Percentiles rank a stretch among this genome's conserved stretches.
Conservation (phyloP, 1,140 invertebrate species). For the Procambarus virginalis region DNA sequence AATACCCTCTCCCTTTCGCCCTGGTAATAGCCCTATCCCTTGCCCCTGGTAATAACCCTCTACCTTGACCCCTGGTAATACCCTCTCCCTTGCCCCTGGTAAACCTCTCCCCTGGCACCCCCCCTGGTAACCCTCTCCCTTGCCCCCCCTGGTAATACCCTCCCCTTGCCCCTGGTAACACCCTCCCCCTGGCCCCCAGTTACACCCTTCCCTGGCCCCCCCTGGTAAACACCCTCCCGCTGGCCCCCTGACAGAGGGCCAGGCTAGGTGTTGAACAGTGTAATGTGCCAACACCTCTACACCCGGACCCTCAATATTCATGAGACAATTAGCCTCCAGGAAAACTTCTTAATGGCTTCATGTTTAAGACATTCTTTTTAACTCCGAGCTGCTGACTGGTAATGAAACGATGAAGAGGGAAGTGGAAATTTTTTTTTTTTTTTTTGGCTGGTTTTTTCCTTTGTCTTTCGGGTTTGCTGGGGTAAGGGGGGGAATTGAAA, state of each 20-base stretch:
- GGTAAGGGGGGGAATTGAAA: too few species aligned
- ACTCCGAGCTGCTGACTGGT: constrained; percentile 25
- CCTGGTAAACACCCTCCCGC: not conserved
- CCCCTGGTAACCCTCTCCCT: not conserved
- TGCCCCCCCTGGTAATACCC: not conserved
- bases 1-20: not conserved
- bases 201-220: not conserved
- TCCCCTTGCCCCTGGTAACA: not conserved
- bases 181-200: not conserved
- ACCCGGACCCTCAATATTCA: constrained; percentile 31
- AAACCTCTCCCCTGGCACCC: not conserved
- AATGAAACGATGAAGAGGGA: constrained; percentile 44
- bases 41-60: not conserved
- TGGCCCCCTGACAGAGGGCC: not conserved
- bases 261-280: not conserved
- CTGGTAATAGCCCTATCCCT: not conserved
- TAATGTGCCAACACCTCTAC: not conserved
- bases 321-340: constrained; percentile 53
- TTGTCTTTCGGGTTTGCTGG: too few species aligned
- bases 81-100: not conserved
- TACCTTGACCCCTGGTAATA: not conserved
- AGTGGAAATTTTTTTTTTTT: too few species aligned
- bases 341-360: constrained; percentile 64
- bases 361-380: constrained; percentile 49
- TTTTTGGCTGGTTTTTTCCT: too few species aligned